Evolutionary conservation across 2,113 vertebrate species (phyloP).

Genomic region (Micromys minutus): DNA sequence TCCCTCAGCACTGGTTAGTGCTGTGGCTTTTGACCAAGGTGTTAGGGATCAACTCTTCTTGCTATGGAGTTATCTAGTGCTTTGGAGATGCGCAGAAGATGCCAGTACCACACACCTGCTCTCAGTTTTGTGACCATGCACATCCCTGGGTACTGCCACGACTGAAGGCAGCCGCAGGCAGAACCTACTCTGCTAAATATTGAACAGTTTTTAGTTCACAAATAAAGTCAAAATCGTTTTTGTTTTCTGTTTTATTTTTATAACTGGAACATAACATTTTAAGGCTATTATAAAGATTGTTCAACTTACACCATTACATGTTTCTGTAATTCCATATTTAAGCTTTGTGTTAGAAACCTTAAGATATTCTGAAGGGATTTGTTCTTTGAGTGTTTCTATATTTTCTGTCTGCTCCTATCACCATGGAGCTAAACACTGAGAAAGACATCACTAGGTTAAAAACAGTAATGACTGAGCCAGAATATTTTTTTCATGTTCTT

Average conservation of each 20-base stretch:
- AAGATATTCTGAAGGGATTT: conserved; percentile 72
- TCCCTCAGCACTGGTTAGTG: not conserved
- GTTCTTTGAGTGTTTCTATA: conserved; percentile 69
- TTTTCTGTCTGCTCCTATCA: conserved; percentile 64
- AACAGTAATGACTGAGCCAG: conserved; percentile 62
- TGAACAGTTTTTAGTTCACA: conserved; percentile 3
- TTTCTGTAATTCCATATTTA: conserved; percentile 55
- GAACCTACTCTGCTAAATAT: not conserved
- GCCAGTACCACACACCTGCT: no score
- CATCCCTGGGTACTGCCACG: not conserved
- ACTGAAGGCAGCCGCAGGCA: not conserved
- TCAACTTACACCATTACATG: conserved; percentile 52
- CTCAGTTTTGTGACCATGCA: not conserved
- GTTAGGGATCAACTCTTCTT: not conserved
- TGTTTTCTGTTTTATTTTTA: not conserved
- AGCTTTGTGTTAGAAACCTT: conserved; percentile 58
- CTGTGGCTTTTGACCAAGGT: not conserved
- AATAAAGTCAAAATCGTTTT: not conserved
- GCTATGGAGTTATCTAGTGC: no score
- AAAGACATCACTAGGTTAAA: conserved; percentile 64
- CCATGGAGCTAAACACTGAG: conserved; percentile 72
- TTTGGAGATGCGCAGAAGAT: not conserved
- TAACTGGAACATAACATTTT: not conserved
- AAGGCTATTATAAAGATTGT: conserved; percentile 23
- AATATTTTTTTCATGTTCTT: not conserved